Percentiles rank a stretch among this genome's conserved stretches.
These are phyloP conservation scores for Aspiorhynchus laticeps DNA, from an alignment of 2,113 vertebrate species.

Conservation along the genomic window DNA sequence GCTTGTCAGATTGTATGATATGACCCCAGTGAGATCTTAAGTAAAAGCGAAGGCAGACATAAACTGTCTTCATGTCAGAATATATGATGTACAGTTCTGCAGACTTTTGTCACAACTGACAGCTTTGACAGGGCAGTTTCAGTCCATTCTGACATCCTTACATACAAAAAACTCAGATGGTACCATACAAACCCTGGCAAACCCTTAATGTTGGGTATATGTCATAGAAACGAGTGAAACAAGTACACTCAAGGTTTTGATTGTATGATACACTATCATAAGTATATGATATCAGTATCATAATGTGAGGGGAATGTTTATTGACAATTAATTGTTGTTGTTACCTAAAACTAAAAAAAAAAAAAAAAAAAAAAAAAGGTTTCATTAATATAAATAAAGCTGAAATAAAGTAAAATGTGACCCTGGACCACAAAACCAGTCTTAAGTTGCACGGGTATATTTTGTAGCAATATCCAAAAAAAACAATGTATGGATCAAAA, in stretches of 20 bases:
- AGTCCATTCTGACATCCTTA: neutral
- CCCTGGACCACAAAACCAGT: too few relatives aligned
- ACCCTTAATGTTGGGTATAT: neutral
- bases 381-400: neutral
- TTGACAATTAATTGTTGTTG: neutral
- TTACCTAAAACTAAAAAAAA: too few relatives aligned
- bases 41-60: conserved; percentile 14
- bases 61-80: conserved; percentile 7
- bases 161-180: neutral
- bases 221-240: neutral
- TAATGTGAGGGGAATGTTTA: neutral
- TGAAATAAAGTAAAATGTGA: neutral
- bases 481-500: too few relatives aligned
- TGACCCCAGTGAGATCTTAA: conserved; percentile 1
- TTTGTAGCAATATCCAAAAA: too few relatives aligned
- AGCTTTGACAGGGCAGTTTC: neutral
- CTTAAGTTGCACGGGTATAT: too few relatives aligned
- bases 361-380: too few relatives aligned
- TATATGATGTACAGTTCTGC: neutral
- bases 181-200: neutral
- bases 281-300: neutral
- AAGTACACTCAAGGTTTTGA: neutral
- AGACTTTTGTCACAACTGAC: conserved; percentile 3
- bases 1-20: neutral
- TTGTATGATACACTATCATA: neutral